phyloP scores from a whole-genome alignment of 2,888 invertebrate species.

The Hypena proboscidalis region DNA sequence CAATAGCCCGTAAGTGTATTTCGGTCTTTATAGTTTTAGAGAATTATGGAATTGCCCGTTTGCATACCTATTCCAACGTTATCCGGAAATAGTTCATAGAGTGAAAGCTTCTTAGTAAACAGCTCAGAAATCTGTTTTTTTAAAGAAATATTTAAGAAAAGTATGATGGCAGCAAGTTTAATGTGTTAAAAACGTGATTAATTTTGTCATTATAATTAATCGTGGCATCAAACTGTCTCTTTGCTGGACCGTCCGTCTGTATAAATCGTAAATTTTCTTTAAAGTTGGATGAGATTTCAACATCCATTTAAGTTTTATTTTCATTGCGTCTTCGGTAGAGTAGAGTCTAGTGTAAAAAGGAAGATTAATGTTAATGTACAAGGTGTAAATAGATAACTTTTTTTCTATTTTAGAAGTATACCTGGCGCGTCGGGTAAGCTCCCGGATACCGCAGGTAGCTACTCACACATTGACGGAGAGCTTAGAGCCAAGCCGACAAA shows the following conservation, averaged over 20 bases:
- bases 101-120: background rate
- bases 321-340: constrained; percentile 37
- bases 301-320: constrained; percentile 21
- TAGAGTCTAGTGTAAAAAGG: constrained; percentile 40
- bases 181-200: constrained; percentile 47
- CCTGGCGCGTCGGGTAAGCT: constrained; percentile 65
- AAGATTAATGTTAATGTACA: constrained; percentile 59
- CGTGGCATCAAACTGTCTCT: constrained; percentile 52
- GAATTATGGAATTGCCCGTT: background rate
- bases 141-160: no score
- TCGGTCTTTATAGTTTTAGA: background rate
- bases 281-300: constrained; percentile 1
- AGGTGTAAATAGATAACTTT: constrained; percentile 65
- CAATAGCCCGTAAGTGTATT: constrained; percentile 59
- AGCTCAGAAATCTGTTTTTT: no score
- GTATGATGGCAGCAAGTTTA: constrained; percentile 20
- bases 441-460: constrained; percentile 79
- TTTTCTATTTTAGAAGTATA: constrained; percentile 69
- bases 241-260: background rate
- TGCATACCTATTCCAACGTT: background rate
- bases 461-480: constrained; percentile 64
- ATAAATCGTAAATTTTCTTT: background rate
- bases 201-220: constrained; percentile 67
- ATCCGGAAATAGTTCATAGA: constrained; percentile 2
- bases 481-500: constrained; percentile 59